A percentile compares a stretch with the other conserved stretches of the same genome.
Evolutionary conservation across 2,888 invertebrate genomes (phyloP).

Genomic region (Lysandra bellargus): DNA sequence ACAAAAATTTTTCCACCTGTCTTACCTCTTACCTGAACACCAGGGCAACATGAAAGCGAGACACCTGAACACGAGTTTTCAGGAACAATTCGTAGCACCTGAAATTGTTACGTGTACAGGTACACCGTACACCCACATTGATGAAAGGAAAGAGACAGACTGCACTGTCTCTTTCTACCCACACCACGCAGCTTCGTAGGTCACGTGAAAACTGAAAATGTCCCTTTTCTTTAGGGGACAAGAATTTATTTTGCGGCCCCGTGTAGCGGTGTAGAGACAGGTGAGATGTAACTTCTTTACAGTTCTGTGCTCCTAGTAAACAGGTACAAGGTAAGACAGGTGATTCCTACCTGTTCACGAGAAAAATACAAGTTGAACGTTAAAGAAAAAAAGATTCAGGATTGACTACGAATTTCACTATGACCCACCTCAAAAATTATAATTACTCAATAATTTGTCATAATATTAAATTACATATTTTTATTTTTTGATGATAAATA

Average conservation of each 20-base stretch:
- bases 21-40: constrained; percentile 71
- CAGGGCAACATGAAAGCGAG: constrained; percentile 57
- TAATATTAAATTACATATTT: too few species aligned
- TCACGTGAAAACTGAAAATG: background rate
- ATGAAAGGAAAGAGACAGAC: background rate
- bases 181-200: background rate
- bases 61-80: constrained; percentile 56
- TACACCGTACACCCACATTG: background rate
- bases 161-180: background rate
- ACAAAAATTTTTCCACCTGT: constrained; percentile 64
- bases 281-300: constrained; percentile 49
- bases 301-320: constrained; percentile 61
- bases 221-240: background rate
- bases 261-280: constrained; percentile 45
- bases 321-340: constrained; percentile 63
- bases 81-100: constrained; percentile 31
- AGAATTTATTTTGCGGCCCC: constrained; percentile 3
- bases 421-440: too few species aligned
- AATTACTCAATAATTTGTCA: too few species aligned
- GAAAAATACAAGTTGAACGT: background rate
- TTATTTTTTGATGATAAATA: too few species aligned
- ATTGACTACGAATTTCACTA: too few species aligned
- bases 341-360: constrained; percentile 42
- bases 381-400: too few species aligned
- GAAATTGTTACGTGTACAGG: background rate